A percentile compares a stretch with the other conserved stretches of the same genome.
Conservation (phyloP, 1,140 invertebrate genomes). For the Caenorhabditis tropicalis region DNA sequence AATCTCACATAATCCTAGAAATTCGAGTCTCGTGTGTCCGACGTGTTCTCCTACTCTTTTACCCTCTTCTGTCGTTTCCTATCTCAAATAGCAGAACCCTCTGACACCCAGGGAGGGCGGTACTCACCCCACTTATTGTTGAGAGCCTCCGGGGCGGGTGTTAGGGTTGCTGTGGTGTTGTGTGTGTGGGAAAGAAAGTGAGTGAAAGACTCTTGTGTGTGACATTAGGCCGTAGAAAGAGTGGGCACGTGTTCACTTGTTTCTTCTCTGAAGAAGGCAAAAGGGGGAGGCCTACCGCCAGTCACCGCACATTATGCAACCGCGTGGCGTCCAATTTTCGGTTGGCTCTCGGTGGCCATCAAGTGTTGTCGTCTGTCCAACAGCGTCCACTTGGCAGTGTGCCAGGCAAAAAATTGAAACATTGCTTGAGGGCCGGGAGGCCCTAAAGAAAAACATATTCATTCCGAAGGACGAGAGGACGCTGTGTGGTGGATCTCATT, state of each 20-base stretch:
- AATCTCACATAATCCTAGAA: slow-evolving; percentile 44
- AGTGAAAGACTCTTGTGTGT: slow-evolving; percentile 31
- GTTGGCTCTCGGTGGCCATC: slow-evolving; percentile 27
- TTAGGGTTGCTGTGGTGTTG: background rate
- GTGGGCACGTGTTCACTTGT: slow-evolving; percentile 10
- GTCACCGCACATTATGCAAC: slow-evolving; percentile 10
- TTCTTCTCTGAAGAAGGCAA: background rate
- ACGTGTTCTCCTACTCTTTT: background rate
- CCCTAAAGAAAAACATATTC: slow-evolving; percentile 27
- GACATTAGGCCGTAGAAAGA: slow-evolving; percentile 1
- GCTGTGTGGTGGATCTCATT: slow-evolving; percentile 23
- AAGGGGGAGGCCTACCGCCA: background rate
- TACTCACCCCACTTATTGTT: slow-evolving; percentile 43
- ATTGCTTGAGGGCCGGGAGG: background rate
- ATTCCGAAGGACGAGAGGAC: background rate
- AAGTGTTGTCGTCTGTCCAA: background rate
- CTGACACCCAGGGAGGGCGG: background rate
- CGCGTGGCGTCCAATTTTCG: slow-evolving; percentile 1
- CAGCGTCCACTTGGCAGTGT: slow-evolving; percentile 12
- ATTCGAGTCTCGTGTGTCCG: background rate
- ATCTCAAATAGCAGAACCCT: slow-evolving; percentile 12
- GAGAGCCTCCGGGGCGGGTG: background rate
- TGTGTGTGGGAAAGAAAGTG: slow-evolving; percentile 29
- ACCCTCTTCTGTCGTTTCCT: background rate
- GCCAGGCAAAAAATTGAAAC: slow-evolving; percentile 18